Evolutionary conservation across 2,888 invertebrate species (phyloP), one percentile per base, ranked within the genome.

Genomic region (Amblyjoppa fuscipennis): DNA sequence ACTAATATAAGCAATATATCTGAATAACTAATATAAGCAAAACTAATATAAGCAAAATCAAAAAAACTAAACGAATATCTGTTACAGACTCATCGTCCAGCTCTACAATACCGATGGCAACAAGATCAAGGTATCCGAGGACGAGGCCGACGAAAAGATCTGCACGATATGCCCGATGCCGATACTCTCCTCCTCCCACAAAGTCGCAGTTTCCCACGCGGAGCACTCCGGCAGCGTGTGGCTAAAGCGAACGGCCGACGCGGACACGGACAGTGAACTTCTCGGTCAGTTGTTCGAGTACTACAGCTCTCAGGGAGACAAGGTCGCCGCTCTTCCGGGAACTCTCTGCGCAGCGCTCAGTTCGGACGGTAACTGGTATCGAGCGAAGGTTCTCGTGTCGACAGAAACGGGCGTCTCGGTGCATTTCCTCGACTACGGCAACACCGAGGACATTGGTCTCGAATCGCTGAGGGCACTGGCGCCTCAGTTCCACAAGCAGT

Each of bases 351-450:
- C 96, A 0, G 96, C 95, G 0, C 95, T 95, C 73, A 95, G 96
- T 3, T 81, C 90, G 0, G 97, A 97, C 92, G 95, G 95, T 2
- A 96, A 96, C 92, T 97, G 97, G 97, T 97, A 97, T 91, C 95
- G 97, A 68, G 96, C 95, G 3, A 95, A 95, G 84, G 95, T 97
- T 28, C 53, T 95, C 13, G 93, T 93, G 70, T 90, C 93, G 4
- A 94, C 94, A 16, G 95, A 95, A 1, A 85, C 49, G 20, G 94
- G 94, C 25, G 95, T 94, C 28, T 94, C 93, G 34, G 95, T 97
- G 0, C 95, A 95, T 3, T 97, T 95, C 91, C 92, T 96, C 0
- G 97, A 97, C 92, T 97, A 97, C 86, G 97, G 97, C 56, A 97
- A 97, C 91, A 93, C 94, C 0, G 97, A 97, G 93, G 93, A 94